phyloP scores from a whole-genome alignment of 2,113 vertebrate species.

The Scytalopus superciliaris region DNA sequence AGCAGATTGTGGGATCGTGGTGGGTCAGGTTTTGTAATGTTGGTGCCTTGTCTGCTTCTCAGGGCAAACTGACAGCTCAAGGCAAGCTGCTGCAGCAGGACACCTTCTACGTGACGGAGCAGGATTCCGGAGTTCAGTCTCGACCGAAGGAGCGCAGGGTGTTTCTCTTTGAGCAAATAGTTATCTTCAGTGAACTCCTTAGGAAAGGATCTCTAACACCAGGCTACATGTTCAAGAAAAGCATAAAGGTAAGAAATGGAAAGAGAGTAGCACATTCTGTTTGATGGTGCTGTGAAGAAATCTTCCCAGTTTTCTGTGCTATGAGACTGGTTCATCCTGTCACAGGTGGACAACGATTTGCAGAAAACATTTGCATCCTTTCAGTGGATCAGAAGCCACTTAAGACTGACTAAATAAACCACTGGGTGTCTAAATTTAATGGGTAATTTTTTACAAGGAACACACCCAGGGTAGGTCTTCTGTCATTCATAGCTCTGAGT shows the following conservation, averaged over 20 bases:
- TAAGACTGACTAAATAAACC: not conserved
- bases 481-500: not conserved
- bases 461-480: not conserved
- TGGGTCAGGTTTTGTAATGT: not conserved
- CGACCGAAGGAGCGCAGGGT: slow-evolving; percentile 94
- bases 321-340: not conserved
- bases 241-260: slow-evolving; percentile 87
- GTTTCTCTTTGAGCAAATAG: slow-evolving; percentile 98
- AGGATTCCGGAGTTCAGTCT: slow-evolving; percentile 89
- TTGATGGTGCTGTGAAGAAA: not conserved
- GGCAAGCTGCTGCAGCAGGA: slow-evolving; percentile 98
- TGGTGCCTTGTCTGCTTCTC: not conserved
- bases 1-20: not conserved
- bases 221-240: slow-evolving; percentile 95
- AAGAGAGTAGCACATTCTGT: not conserved
- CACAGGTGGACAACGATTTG: not conserved
- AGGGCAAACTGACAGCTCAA: slow-evolving; percentile 95
- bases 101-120: slow-evolving; percentile 94
- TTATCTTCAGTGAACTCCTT: slow-evolving; percentile 97
- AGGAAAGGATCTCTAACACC: slow-evolving; percentile 95
- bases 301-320: not conserved
- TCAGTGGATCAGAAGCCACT: not conserved
- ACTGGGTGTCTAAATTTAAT: not conserved
- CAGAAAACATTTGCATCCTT: not conserved
- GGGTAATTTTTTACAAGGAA: not conserved